These are phyloP conservation scores for Machimus rusticus DNA, from an alignment of 2,888 invertebrate species.

Conservation along the genomic window DNA sequence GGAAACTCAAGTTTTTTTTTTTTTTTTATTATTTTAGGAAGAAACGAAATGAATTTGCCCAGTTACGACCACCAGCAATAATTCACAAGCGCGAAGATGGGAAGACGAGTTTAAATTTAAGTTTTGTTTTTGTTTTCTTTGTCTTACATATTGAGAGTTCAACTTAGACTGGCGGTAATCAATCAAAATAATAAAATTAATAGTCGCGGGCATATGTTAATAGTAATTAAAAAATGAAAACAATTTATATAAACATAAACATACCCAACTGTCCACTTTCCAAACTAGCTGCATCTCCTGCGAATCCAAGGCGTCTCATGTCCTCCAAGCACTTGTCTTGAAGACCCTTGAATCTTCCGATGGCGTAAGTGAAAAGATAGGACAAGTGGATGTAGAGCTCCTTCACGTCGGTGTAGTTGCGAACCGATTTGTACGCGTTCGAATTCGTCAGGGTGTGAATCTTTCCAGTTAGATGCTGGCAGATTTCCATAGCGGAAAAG, in stretches of 20 bases:
- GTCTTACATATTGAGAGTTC: too few species aligned
- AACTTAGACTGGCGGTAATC: too few species aligned
- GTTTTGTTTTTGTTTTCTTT: too few species aligned
- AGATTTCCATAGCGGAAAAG: slow-evolving; percentile 61
- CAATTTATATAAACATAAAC: slow-evolving; percentile 36
- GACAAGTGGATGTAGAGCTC: slow-evolving; percentile 62
- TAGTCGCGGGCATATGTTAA: too few species aligned
- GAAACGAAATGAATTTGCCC: too few species aligned
- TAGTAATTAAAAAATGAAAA: neutral
- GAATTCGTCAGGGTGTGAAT: slow-evolving; percentile 61
- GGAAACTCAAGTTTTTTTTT: too few species aligned
- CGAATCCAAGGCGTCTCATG: slow-evolving; percentile 61
- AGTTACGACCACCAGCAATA: too few species aligned
- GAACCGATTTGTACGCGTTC: slow-evolving; percentile 61
- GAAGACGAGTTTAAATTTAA: too few species aligned
- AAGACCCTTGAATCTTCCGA: slow-evolving; percentile 60
- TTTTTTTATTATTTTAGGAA: too few species aligned
- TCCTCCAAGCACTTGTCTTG: slow-evolving; percentile 61
- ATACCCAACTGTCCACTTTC: slow-evolving; percentile 61
- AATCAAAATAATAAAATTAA: too few species aligned
- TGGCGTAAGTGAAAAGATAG: slow-evolving; percentile 61
- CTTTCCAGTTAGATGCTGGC: slow-evolving; percentile 61
- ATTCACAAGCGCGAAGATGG: too few species aligned
- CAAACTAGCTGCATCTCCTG: slow-evolving; percentile 59
- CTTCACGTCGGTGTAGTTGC: slow-evolving; percentile 59